Evolutionary conservation across 2,797 vertebrate species (phyloP).

Genomic region (Oryzias dopingdopingensis): DNA sequence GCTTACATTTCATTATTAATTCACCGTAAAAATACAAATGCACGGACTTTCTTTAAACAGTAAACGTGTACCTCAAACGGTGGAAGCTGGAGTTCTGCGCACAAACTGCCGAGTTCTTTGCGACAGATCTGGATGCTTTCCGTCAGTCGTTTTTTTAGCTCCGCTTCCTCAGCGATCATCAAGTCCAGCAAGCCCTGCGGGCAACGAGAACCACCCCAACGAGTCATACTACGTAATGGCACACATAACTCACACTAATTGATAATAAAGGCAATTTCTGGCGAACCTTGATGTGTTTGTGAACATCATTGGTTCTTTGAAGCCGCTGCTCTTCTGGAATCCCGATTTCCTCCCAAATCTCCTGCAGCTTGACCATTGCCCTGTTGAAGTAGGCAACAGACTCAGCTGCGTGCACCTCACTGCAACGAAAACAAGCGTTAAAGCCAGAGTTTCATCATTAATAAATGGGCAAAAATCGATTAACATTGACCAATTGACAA

Average conservation of each 20-base stretch:
- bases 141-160: conserved; percentile 81
- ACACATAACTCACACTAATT: background rate
- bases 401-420: conserved; percentile 87
- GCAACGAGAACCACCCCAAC: background rate
- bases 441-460: background rate
- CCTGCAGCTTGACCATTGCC: conserved; percentile 80
- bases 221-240: background rate
- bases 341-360: conserved; percentile 95
- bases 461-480: too few relatives aligned
- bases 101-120: conserved; percentile 78
- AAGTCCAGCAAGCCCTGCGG: conserved; percentile 83
- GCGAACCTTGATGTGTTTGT: conserved; percentile 88
- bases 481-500: too few relatives aligned
- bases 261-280: background rate
- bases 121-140: conserved; percentile 78
- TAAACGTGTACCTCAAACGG: conserved; percentile 77
- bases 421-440: conserved; percentile 49
- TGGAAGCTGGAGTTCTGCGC: conserved; percentile 80
- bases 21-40: too few relatives aligned
- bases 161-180: conserved; percentile 91
- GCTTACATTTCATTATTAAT: too few relatives aligned
- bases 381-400: conserved; percentile 85
- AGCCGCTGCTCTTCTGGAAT: conserved; percentile 91
- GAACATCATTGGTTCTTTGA: conserved; percentile 85
- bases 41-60: too few relatives aligned